Conservation (phyloP, 2,113 vertebrate species). For the Sprattus sprattus region DNA sequence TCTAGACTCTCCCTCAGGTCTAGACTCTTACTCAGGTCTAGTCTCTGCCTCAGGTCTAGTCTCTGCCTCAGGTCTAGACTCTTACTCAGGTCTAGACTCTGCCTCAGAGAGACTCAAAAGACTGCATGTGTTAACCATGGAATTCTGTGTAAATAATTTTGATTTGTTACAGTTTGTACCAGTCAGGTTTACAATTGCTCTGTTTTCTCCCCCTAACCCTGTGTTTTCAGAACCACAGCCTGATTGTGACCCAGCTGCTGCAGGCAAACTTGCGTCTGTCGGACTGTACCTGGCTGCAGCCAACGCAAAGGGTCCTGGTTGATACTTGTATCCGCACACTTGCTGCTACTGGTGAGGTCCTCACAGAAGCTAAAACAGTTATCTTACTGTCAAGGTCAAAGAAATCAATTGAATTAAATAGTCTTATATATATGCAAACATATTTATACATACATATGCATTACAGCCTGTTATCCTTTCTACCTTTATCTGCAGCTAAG, state of each 20-base stretch:
- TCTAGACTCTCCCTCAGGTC: no score
- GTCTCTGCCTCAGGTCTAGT: no score
- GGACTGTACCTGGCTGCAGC: slow-evolving; percentile 92
- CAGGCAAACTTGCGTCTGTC: slow-evolving; percentile 89
- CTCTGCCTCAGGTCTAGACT: no score
- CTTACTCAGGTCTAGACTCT: no score
- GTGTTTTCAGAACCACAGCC: slow-evolving; percentile 83
- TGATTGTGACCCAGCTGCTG: slow-evolving; percentile 87
- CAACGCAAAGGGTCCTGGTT: slow-evolving; percentile 84
- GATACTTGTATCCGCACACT: slow-evolving; percentile 92
- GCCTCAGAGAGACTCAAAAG: no score
- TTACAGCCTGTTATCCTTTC: neutral
- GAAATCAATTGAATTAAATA: no score
- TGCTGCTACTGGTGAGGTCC: slow-evolving; percentile 83
- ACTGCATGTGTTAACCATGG: neutral
- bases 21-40: no score
- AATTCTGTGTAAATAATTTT: neutral
- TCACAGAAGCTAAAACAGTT: neutral
- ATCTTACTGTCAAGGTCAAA: neutral
- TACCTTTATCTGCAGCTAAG: slow-evolving; percentile 74
- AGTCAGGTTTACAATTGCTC: neutral
- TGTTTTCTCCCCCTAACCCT: neutral
- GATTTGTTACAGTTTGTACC: neutral
- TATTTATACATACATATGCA: neutral
- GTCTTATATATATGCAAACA: neutral